These are phyloP conservation scores for Labeo rohita DNA, from an alignment of 2,113 vertebrate genomes.

Conservation along the genomic window DNA sequence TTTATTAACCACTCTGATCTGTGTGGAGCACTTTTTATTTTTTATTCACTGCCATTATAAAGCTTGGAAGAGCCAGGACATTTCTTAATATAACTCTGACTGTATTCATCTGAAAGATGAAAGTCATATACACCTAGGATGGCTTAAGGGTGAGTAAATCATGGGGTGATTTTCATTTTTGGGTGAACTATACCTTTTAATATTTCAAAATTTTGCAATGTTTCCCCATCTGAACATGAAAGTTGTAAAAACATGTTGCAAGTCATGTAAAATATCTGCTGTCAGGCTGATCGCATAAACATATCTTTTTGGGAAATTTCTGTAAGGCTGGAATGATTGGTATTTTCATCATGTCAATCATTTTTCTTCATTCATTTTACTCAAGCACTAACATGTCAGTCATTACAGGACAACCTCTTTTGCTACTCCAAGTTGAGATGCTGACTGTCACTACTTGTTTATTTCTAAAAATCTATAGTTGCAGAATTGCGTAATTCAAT, in stretches of 20 bases:
- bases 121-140: no score
- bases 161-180: no score
- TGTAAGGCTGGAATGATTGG: not conserved
- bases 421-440: not conserved
- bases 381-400: not conserved
- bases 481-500: no score
- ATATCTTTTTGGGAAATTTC: not conserved
- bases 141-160: no score
- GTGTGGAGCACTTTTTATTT: no score
- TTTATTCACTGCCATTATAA: no score
- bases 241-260: not conserved
- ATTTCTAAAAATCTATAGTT: not conserved
- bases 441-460: not conserved
- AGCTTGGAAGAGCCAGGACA: no score
- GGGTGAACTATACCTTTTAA: not conserved
- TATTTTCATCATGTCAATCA: not conserved
- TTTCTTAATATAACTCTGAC: no score
- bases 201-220: not conserved
- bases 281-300: not conserved
- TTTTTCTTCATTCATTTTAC: not conserved
- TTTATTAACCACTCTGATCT: no score
- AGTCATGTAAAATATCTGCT: not conserved
- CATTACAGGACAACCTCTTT: not conserved
- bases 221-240: not conserved
- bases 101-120: no score